Evolutionary conservation across 2,888 invertebrate species (phyloP).

Genomic region (Archips xylosteana): DNA sequence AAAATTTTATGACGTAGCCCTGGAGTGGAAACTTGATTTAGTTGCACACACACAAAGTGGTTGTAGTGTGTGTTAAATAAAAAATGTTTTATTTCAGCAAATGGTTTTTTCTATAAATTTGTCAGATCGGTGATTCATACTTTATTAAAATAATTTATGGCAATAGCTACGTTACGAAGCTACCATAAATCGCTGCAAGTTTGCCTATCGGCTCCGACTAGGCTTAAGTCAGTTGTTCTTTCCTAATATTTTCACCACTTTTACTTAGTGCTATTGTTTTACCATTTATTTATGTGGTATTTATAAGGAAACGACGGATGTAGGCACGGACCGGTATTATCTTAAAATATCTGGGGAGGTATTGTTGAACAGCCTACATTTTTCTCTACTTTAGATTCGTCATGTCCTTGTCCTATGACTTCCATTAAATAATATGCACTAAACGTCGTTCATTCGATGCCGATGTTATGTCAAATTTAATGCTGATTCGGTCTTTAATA

Average conservation of each 20-base stretch:
- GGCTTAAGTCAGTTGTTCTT: neutral
- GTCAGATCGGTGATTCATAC: conserved; percentile 17
- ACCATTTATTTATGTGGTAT: too few relatives aligned
- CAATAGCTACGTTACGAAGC: neutral
- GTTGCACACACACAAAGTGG: conserved; percentile 5
- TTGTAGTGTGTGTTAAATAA: conserved; percentile 23
- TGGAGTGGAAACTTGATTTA: conserved; percentile 21
- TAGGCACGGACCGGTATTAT: too few relatives aligned
- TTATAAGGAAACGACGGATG: too few relatives aligned
- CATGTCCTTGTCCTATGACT: too few relatives aligned
- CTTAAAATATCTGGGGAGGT: too few relatives aligned
- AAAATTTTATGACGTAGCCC: conserved; percentile 30
- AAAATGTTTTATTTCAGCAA: conserved; percentile 20
- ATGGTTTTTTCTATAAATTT: conserved; percentile 16
- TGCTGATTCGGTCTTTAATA: neutral
- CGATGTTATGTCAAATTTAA: neutral
- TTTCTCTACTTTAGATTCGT: too few relatives aligned
- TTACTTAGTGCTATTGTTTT: neutral
- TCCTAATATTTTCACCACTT: neutral
- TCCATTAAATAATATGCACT: neutral
- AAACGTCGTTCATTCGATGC: neutral
- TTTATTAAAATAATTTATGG: neutral
- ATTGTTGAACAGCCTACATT: too few relatives aligned
- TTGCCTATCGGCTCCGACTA: neutral
- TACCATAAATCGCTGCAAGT: neutral